phyloP scores from a whole-genome alignment of 2,888 invertebrate species.

The Papilio protenor region DNA sequence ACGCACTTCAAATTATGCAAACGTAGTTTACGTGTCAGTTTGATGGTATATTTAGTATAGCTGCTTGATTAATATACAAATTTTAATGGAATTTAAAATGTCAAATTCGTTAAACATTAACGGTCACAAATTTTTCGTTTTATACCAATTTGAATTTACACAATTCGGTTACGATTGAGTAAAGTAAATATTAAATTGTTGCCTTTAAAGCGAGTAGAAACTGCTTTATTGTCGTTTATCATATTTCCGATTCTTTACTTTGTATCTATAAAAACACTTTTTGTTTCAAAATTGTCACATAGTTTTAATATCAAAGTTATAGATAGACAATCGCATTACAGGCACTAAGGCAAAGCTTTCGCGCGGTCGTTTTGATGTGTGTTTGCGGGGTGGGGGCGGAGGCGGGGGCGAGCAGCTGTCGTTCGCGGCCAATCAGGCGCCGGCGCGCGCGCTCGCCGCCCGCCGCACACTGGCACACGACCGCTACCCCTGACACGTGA shows the following conservation, averaged over 20 bases:
- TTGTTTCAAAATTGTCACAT: not conserved
- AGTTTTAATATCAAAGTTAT: not conserved
- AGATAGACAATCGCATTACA: not conserved
- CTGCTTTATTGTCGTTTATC: too few relatives aligned
- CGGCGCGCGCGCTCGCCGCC: conserved; percentile 50
- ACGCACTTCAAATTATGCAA: conserved; percentile 13
- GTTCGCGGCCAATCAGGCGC: conserved; percentile 68
- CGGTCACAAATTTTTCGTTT: not conserved
- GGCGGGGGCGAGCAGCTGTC: conserved; percentile 65
- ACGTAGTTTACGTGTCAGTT: not conserved
- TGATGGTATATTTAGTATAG: conserved; percentile 8
- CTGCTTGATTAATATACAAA: not conserved
- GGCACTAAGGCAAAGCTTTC: conserved; percentile 17
- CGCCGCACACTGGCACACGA: not conserved
- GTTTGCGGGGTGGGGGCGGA: conserved; percentile 30
- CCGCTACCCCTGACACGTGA: not conserved
- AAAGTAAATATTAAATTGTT: not conserved
- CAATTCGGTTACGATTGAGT: not conserved
- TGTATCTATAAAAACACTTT: too few relatives aligned
- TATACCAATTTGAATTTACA: not conserved
- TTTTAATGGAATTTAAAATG: not conserved
- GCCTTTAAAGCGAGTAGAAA: not conserved
- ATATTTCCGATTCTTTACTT: too few relatives aligned
- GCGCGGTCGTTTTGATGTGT: conserved; percentile 28
- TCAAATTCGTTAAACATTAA: not conserved